Evolutionary conservation across 2,113 vertebrate genomes (phyloP).

Genomic region (Lipophrys pholis): DNA sequence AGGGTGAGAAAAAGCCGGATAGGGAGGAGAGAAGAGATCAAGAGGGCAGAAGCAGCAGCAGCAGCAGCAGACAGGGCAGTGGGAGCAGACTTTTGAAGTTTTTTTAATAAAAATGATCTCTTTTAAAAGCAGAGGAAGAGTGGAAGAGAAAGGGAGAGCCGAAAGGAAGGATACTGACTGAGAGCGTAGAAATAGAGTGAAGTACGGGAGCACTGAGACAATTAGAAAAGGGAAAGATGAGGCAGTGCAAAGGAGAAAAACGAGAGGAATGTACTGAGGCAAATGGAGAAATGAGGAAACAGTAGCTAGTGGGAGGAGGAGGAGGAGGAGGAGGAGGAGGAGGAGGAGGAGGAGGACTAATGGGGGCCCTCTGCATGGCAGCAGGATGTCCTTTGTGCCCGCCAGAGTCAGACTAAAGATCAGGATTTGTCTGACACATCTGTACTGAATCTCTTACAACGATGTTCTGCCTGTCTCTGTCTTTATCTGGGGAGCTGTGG

Average conservation of each 20-base stretch:
- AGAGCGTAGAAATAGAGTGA: slow-evolving; percentile 52
- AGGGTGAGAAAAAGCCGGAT: slow-evolving; percentile 15
- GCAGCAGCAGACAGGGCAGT: slow-evolving; percentile 10
- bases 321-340: slow-evolving; percentile 29
- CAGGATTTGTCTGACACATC: slow-evolving; percentile 82
- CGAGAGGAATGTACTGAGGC: not conserved
- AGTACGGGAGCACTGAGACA: slow-evolving; percentile 3
- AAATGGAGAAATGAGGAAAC: slow-evolving; percentile 20
- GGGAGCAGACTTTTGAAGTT: slow-evolving; percentile 39
- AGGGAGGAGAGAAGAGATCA: slow-evolving; percentile 7
- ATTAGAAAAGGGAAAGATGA: slow-evolving; percentile 54
- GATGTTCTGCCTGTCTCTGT: slow-evolving; percentile 60
- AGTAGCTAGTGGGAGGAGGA: slow-evolving; percentile 31
- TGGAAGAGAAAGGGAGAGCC: not conserved
- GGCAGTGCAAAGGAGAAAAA: slow-evolving; percentile 50
- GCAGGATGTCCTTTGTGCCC: slow-evolving; percentile 69
- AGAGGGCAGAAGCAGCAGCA: not conserved
- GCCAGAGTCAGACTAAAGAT: slow-evolving; percentile 80
- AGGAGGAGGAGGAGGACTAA: slow-evolving; percentile 40
- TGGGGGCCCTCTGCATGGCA: slow-evolving; percentile 34
- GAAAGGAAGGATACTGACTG: slow-evolving; percentile 8
- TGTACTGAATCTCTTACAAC: slow-evolving; percentile 76
- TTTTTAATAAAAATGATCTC: slow-evolving; percentile 56
- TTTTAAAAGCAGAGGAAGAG: slow-evolving; percentile 21
- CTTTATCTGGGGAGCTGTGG: slow-evolving; percentile 48